phyloP scores from a whole-genome alignment of 2,113 vertebrate genomes.

The Heterocephalus glaber region DNA sequence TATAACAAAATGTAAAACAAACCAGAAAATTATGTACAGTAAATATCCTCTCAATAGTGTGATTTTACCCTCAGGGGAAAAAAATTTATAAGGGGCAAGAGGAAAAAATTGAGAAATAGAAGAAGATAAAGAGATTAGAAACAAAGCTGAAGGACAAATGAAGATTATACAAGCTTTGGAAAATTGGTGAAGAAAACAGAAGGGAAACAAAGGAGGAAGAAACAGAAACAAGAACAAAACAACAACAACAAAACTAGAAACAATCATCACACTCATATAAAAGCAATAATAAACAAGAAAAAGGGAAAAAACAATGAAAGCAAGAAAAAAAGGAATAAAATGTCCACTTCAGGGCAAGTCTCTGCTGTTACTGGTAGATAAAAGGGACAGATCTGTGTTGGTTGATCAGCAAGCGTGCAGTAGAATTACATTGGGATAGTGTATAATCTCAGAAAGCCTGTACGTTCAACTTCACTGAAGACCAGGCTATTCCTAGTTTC shows the following conservation, averaged over 20 bases:
- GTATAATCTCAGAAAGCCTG: too few relatives aligned
- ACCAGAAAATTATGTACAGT: background rate
- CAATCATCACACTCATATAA: background rate
- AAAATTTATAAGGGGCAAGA: background rate
- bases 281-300: background rate
- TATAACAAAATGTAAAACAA: background rate
- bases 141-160: background rate
- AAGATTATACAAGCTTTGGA: background rate
- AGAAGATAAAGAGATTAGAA: background rate
- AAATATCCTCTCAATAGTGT: background rate
- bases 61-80: background rate
- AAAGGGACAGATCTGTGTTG: background rate
- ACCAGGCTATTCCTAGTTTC: background rate
- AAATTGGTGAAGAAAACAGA: background rate
- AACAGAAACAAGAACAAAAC: background rate
- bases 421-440: too few relatives aligned
- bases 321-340: background rate
- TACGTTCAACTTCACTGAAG: too few relatives aligned
- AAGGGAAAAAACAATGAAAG: background rate
- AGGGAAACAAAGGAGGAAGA: background rate
- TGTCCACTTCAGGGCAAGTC: background rate
- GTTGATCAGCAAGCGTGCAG: background rate
- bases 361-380: background rate
- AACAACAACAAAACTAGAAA: background rate
- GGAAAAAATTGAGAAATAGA: background rate